Base-by-base conservation (phyloP, 2,113 vertebrate species). In the Colius striatus region DNA sequence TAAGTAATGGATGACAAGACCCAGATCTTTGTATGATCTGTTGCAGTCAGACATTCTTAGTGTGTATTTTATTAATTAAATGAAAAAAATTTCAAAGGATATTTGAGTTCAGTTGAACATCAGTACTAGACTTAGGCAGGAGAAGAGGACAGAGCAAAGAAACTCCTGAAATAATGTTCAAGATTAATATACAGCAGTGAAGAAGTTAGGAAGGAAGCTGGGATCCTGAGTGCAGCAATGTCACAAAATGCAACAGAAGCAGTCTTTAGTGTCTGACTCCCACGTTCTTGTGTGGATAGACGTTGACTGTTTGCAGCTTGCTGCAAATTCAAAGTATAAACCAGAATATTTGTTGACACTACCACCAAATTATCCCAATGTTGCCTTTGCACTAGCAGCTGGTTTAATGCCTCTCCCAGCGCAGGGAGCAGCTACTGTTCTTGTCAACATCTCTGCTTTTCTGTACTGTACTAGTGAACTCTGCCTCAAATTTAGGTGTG, bases 311-410 rank as follows among this genome's bases (percentile, higher is more conserved):
- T n/a, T 87, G 48, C 29, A n/a, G 34, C 61, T 94, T 54, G 41
- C 21, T 65, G 13, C 18, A 53, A 17, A 45, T 54, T n/a, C 72
- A 62, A 75, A 75, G 10, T n/a, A n/a, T n/a, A 51, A 74, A 67
- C 38, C 43, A 48, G 22, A 14, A 2, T 27, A 9, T 22, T 70
- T 53, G 73, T 81, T 65, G 14, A 25, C 19, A 27, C 7, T 38
- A 2, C 16, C 30, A 2, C 47, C 6, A 11, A 2, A 57, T 68
- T 55, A 30, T 86, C 14, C 45, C 43, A 12, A 36, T 1, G 0
- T 47, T 79, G 36, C 21, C 55, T 85, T 85, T 65, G 36, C 9
- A 7, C 29, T 75, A 57, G 66, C 62, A 80, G 54, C 43, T 84
- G 58, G 7, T 61, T n/a, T 27, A 29, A 21, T 57, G 13, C 58